phyloP scores from a whole-genome alignment of 2,113 vertebrate genomes.

The Sarotherodon lohbergeri region DNA sequence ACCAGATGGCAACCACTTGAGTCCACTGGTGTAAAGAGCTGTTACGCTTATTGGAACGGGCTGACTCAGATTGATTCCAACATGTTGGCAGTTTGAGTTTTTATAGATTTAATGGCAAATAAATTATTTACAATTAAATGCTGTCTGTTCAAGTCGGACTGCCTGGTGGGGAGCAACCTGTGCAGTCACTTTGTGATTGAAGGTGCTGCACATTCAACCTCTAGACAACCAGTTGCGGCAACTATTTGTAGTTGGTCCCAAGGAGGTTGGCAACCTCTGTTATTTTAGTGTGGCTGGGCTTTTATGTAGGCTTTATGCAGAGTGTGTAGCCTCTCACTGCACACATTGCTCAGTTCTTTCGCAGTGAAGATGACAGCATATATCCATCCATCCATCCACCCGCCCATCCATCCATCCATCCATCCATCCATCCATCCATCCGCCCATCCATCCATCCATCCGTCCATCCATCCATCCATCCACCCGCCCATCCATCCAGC shows the following conservation, averaged over 20 bases:
- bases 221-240: background rate
- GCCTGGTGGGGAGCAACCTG: background rate
- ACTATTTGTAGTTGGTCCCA: background rate
- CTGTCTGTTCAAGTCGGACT: background rate
- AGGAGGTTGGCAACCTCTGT: background rate
- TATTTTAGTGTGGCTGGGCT: background rate
- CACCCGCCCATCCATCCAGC: too few relatives aligned
- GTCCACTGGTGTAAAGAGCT: background rate
- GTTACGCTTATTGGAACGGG: background rate
- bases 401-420: too few relatives aligned
- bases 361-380: background rate
- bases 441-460: too few relatives aligned
- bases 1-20: background rate
- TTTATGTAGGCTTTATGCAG: background rate
- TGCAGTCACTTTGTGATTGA: background rate
- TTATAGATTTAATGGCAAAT: background rate
- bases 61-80: background rate
- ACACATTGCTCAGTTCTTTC: background rate
- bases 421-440: too few relatives aligned
- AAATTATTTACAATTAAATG: background rate
- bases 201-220: background rate
- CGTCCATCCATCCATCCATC: rapidly evolving
- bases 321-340: background rate
- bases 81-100: background rate
- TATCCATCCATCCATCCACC: background rate